These are phyloP conservation scores for Narcine bancroftii DNA, from an alignment of 2,113 vertebrate species.

Conservation along the genomic window DNA sequence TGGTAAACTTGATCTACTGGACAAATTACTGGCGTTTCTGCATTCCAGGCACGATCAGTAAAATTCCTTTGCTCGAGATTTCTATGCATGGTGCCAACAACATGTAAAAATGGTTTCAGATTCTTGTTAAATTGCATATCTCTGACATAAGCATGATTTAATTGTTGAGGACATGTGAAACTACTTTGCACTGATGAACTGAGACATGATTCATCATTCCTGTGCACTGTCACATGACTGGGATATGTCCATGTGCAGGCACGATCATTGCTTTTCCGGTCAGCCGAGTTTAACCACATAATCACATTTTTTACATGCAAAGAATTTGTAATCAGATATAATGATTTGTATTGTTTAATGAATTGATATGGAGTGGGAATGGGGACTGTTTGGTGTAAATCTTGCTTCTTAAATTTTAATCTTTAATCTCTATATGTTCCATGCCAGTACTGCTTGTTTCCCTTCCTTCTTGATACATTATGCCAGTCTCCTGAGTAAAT, in stretches of 20 bases:
- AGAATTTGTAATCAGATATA: neutral
- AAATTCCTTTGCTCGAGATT: neutral
- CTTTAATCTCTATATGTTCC: too few relatives aligned
- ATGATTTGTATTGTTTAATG: neutral
- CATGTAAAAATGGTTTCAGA: neutral
- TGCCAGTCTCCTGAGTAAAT: too few relatives aligned
- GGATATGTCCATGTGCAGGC: neutral
- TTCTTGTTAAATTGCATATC: neutral
- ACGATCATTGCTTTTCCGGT: neutral
- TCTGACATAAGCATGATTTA: neutral
- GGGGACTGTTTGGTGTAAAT: neutral
- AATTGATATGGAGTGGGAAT: neutral
- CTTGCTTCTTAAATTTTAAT: neutral
- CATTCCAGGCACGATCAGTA: constrained; percentile 56
- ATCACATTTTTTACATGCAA: neutral
- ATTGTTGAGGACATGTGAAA: neutral
- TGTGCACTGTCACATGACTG: too few relatives aligned
- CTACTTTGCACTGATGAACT: neutral
- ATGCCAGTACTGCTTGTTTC: too few relatives aligned
- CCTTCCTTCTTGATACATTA: too few relatives aligned
- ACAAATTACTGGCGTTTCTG: constrained; percentile 69
- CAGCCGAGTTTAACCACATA: neutral
- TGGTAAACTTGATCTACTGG: constrained; percentile 78
- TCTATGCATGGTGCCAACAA: neutral
- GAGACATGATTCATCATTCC: neutral